Evolutionary conservation across 2,797 vertebrate species (phyloP), one percentile per base, ranked within the genome.

Genomic region (Aphelocoma californica): DNA sequence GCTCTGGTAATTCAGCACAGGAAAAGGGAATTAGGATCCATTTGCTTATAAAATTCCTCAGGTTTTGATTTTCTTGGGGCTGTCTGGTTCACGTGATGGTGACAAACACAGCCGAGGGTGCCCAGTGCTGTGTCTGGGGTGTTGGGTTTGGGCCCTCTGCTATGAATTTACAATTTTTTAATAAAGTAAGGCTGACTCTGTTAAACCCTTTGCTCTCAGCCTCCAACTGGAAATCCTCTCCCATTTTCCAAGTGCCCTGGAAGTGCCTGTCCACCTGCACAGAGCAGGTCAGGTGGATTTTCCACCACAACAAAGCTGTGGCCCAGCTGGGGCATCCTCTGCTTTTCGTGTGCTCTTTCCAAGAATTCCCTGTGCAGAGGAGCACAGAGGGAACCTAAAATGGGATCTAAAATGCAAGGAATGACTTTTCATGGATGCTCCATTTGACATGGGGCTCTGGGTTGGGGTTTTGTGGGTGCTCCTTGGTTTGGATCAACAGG

Each of bases 1-100:
- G 14, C 61, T 48, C 24, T 2, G 3, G 26, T 2, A 3, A 12
- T 50, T 56, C 1, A 0, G 19, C 4, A 0, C 1, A 14, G 44
- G 40, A 44, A 36, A 0, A 1, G 12, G 7, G 34, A 1, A 1
- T 57, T 3, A 12, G 67, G 54, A n/a, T 73, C 44, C 3, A 0
- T 14, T 23, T 12, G 18, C 16, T 51, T 17, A 4, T 6, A 34
- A 21, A 81, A 31, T 7, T 65, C 38, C 50, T 10, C 23, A n/a
- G 3, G 12, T 56, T 86, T 36, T 18, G 10, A 4, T 47, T 82
- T 70, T 47, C 12, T 32, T 2, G 1, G 21, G 54, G n/a, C 9
- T 8, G 1, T 53, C n/a, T 8, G 32, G 47, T 48, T 48, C 47
- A 24, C 12, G 23, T 48, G 47, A 14, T 25, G 47, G 60, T 54